Conservation (phyloP, 2,888 invertebrate genomes). For the Tachina grossa region DNA sequence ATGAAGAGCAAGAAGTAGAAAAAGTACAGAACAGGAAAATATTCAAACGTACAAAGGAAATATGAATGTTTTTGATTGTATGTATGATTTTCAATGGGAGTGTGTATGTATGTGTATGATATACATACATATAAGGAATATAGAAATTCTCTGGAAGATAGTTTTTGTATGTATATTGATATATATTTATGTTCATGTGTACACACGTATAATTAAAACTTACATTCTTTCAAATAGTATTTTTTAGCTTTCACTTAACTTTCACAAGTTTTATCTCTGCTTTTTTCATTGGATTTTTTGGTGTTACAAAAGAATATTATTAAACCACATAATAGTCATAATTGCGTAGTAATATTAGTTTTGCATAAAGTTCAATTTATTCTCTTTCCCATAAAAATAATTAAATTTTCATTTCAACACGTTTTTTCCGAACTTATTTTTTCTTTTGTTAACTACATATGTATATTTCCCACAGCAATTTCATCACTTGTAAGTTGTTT, state of each 20-base stretch:
- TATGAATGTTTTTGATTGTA: conserved; percentile 42
- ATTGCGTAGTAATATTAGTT: conserved; percentile 35
- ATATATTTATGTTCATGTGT: background rate
- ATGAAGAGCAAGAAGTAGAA: conserved; percentile 23
- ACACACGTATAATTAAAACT: conserved; percentile 23
- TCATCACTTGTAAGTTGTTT: conserved; percentile 32
- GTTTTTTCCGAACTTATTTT: background rate
- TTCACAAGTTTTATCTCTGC: conserved; percentile 40
- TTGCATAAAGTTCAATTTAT: background rate
- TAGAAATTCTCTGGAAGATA: background rate
- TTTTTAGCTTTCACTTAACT: conserved; percentile 49
- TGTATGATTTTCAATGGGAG: conserved; percentile 20
- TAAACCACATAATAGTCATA: background rate
- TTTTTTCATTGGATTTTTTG: background rate
- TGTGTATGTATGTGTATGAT: background rate
- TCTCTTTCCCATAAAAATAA: background rate
- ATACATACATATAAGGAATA: background rate
- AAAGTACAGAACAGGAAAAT: conserved; percentile 38
- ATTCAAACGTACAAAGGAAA: conserved; percentile 38
- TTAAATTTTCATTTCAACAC: background rate
- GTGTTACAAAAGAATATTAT: conserved; percentile 1
- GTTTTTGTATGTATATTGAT: conserved; percentile 17
- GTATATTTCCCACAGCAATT: conserved; percentile 12
- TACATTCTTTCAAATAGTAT: conserved; percentile 32
- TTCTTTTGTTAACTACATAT: background rate